Conservation (phyloP, 1,140 invertebrate species). For the Tetramorium alpestre region DNA sequence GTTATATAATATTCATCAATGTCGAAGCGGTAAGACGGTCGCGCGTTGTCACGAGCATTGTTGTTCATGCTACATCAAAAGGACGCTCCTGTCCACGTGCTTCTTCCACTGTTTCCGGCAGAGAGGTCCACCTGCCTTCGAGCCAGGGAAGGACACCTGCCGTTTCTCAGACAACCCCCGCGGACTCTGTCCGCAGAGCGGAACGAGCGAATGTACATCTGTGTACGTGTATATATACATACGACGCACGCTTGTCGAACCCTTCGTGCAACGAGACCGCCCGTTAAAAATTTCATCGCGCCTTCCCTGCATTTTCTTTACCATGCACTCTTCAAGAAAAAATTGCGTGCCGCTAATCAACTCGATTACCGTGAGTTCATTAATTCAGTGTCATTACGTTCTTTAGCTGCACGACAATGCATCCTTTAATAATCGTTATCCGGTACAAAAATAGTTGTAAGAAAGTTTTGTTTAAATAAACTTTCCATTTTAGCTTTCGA, state of each 20-base stretch:
- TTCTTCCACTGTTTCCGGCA: conserved; percentile 47
- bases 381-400: conserved; percentile 31
- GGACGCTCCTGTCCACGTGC: conserved; percentile 11
- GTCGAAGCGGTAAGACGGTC: background rate
- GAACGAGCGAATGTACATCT: conserved; percentile 14
- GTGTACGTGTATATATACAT: background rate
- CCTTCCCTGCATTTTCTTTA: conserved; percentile 24
- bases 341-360: conserved; percentile 50
- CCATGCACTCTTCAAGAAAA: background rate
- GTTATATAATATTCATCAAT: conserved; percentile 37
- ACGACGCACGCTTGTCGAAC: conserved; percentile 17
- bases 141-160: conserved; percentile 54
- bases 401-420: background rate
- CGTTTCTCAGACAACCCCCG: conserved; percentile 61
- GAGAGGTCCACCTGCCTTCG: conserved; percentile 54
- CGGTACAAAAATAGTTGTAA: background rate
- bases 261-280: conserved; percentile 22
- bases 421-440: background rate
- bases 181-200: conserved; percentile 18
- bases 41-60: conserved; percentile 29
- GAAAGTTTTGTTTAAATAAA: background rate
- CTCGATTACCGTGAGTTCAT: background rate
- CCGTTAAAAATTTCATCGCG: conserved; percentile 61
- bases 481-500: background rate
- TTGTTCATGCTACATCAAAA: conserved; percentile 41